A percentile compares a stretch with the other conserved stretches of the same genome.
Evolutionary conservation across 2,797 vertebrate species (phyloP).

Genomic region (Chelon auratus): DNA sequence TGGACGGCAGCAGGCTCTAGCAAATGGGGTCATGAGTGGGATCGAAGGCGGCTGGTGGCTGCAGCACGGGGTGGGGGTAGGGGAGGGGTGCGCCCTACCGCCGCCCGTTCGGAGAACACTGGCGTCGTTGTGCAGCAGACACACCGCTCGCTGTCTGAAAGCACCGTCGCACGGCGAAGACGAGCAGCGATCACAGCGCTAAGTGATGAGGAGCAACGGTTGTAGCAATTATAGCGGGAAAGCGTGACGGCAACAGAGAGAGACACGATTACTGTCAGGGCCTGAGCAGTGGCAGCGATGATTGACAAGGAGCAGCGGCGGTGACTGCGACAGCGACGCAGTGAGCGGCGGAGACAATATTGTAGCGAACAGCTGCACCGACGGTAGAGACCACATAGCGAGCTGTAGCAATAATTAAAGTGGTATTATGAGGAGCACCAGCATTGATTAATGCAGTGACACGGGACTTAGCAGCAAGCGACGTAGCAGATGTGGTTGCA

Average conservation of each 20-base stretch:
- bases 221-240: neutral
- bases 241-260: neutral
- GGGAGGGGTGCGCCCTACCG: too few relatives aligned
- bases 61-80: too few relatives aligned
- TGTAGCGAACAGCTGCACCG: neutral
- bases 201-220: neutral
- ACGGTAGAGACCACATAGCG: neutral
- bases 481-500: neutral
- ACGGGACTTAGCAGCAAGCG: neutral
- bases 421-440: neutral
- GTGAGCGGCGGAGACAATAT: neutral
- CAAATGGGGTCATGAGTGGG: neutral
- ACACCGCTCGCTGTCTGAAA: too few relatives aligned
- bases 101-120: too few relatives aligned
- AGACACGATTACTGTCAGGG: neutral
- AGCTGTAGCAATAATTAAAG: slow-evolving; percentile 1
- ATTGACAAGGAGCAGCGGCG: neutral
- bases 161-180: too few relatives aligned
- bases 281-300: neutral
- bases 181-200: too few relatives aligned
- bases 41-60: too few relatives aligned
- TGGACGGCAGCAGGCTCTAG: neutral
- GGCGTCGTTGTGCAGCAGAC: too few relatives aligned
- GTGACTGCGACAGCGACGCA: neutral
- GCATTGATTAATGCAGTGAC: slow-evolving; percentile 1